These are phyloP conservation scores for Matsumyia berberina DNA, from an alignment of 2,888 invertebrate genomes.

Conservation along the genomic window DNA sequence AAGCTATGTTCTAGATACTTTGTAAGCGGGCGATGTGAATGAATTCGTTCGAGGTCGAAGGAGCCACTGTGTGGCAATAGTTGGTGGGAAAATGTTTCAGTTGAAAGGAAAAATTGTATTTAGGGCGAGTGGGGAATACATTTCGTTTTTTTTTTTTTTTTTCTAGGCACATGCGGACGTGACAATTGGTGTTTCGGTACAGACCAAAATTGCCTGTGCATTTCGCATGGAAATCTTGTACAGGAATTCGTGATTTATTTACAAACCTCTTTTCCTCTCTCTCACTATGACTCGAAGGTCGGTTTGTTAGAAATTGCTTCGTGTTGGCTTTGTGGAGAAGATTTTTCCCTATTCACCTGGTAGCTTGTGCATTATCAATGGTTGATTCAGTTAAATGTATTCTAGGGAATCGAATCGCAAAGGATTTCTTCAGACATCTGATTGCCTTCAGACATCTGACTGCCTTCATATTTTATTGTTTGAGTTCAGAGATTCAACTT, in stretches of 20 bases:
- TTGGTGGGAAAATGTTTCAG: neutral
- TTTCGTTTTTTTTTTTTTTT: neutral
- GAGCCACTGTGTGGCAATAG: constrained; percentile 12
- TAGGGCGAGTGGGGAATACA: neutral
- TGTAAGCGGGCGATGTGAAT: constrained; percentile 49
- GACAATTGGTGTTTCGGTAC: constrained; percentile 35
- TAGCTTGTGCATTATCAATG: neutral
- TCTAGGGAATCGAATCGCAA: neutral
- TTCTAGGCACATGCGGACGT: constrained; percentile 39
- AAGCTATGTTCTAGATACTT: constrained; percentile 67
- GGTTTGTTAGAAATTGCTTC: constrained; percentile 29
- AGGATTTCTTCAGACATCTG: neutral
- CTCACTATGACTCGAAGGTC: constrained; percentile 7
- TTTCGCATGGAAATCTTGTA: constrained; percentile 22
- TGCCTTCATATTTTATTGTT: too few relatives aligned
- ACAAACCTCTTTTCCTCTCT: constrained; percentile 10
- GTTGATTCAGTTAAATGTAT: neutral
- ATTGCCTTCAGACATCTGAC: too few relatives aligned
- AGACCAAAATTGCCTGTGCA: constrained; percentile 24
- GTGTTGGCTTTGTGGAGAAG: constrained; percentile 17
- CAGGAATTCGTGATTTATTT: constrained; percentile 32
- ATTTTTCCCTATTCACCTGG: constrained; percentile 16
- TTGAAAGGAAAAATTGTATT: neutral
- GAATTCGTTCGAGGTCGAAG: constrained; percentile 65
- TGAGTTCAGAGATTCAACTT: too few relatives aligned